phyloP scores from a whole-genome alignment of 64 coral and sea anemone species.

The Orbicella faveolata region DNA sequence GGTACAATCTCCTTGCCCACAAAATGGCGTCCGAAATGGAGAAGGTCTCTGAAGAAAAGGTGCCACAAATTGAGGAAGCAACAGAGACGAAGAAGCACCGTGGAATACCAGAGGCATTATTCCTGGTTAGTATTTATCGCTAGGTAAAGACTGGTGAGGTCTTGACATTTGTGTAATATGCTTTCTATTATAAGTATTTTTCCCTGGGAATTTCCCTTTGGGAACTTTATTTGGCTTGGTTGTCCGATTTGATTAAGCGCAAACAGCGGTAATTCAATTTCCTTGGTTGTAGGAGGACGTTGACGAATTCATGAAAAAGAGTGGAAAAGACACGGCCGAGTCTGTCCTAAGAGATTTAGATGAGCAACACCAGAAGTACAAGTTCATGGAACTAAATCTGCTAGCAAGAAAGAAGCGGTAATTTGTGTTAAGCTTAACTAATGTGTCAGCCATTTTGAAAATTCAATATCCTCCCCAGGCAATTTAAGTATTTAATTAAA shows the following conservation, averaged over 20 bases:
- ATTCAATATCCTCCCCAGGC: background rate
- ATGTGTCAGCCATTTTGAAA: background rate
- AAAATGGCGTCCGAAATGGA: constrained; percentile 87
- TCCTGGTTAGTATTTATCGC: constrained; percentile 69
- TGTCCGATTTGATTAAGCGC: background rate
- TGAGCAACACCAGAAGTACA: constrained; percentile 97
- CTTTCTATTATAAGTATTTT: background rate
- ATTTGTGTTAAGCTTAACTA: background rate
- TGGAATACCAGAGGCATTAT: constrained; percentile 96
- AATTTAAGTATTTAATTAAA: too few relatives aligned
- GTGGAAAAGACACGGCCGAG: constrained; percentile 76
- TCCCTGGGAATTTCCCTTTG: too few relatives aligned
- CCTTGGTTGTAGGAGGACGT: constrained; percentile 78
- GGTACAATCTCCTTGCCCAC: background rate
- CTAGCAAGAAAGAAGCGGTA: constrained; percentile 89
- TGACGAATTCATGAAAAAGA: constrained; percentile 84
- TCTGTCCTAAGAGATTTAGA: constrained; percentile 80
- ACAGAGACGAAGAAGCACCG: constrained; percentile 76
- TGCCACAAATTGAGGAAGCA: constrained; percentile 36
- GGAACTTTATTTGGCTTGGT: too few relatives aligned
- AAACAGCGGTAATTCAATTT: background rate
- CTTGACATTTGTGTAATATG: background rate
- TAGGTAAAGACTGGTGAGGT: background rate
- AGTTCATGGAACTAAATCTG: constrained; percentile 98
- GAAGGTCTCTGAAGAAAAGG: constrained; percentile 17